Base-by-base conservation (phyloP, 2,113 vertebrate genomes). In the Taurulus bubalis region DNA sequence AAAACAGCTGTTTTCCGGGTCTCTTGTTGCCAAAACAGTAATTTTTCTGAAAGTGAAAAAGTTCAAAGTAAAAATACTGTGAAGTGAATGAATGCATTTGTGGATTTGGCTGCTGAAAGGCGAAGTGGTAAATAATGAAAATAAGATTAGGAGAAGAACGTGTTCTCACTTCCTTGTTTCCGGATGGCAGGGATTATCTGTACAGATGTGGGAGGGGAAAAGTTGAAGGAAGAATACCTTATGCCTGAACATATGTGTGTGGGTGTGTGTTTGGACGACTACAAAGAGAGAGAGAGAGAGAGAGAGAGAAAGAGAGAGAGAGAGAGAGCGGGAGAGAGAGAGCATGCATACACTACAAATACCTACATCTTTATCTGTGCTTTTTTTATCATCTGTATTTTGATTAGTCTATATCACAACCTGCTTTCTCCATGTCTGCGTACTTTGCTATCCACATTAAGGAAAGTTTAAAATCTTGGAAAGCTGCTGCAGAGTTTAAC, bases 1-100 rank as follows among this genome's bases (percentile, higher is more conserved):
- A 80, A 34, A 86, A 70, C 84, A 82, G 79, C 77, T 88, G 82
- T 82, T 87, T 80, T 67, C 10, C 75, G 30, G 56, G 26, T 83
- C 59, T 75, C 55, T 69, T 53, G 26, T 24, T 75, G 80, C 82
- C 85, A 90, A 84, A 24, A 73, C 42, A 26, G 68, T 47, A 49
- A 62, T 60, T 83, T 65, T 88, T 51, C 45, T 26, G 38, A 36
- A 79, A 22, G 20, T 66, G 14, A 49, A 60, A 70, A 70, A 6
- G 3, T 58, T 12, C 9, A 38, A 58, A 71, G 24, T 58, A 22
- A 53, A 34, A 47, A n/a, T 71, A 14, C 18, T 45, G 24, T 20
- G 16, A 69, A 12, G 8, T 42, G 15, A 72, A 32, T 56, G n/a
- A 76, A 51, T 71, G 3, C 34, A 63, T 32, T 9, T 56, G 12